Evolutionary conservation across 2,888 invertebrate genomes (phyloP).

Genomic region (Geophilus truncorum): DNA sequence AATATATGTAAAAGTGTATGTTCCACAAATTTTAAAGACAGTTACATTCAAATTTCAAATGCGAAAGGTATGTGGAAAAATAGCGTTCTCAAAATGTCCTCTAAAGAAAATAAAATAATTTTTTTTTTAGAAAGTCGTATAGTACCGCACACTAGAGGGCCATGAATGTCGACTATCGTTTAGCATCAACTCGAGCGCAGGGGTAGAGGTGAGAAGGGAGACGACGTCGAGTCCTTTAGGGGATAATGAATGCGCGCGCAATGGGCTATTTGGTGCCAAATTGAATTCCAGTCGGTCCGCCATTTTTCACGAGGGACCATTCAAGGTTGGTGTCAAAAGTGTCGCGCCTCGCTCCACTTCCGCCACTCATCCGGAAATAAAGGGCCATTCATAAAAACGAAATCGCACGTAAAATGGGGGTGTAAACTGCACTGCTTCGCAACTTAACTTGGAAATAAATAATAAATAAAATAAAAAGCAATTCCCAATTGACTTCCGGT

Average conservation of each 20-base stretch:
- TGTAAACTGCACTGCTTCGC: background rate
- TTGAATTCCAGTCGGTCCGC: conserved; percentile 27
- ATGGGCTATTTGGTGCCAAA: conserved; percentile 27
- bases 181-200: conserved; percentile 10
- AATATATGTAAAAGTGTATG: too few relatives aligned
- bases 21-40: too few relatives aligned
- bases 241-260: conserved; percentile 27
- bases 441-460: background rate
- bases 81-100: too few relatives aligned
- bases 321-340: conserved; percentile 27
- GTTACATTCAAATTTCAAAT: too few relatives aligned
- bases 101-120: background rate
- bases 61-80: too few relatives aligned
- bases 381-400: conserved; percentile 21
- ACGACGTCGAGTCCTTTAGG: conserved; percentile 19
- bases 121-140: too few relatives aligned
- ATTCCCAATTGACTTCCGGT: background rate
- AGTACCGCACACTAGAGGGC: background rate
- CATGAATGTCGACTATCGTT: conserved; percentile 18
- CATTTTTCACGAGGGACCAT: conserved; percentile 19
- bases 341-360: conserved; percentile 12
- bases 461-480: background rate
- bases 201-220: background rate
- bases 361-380: conserved; percentile 27
- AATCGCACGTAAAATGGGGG: background rate